These are phyloP conservation scores for Drosophila falleni DNA, from an alignment of 2,888 invertebrate species.

Conservation along the genomic window DNA sequence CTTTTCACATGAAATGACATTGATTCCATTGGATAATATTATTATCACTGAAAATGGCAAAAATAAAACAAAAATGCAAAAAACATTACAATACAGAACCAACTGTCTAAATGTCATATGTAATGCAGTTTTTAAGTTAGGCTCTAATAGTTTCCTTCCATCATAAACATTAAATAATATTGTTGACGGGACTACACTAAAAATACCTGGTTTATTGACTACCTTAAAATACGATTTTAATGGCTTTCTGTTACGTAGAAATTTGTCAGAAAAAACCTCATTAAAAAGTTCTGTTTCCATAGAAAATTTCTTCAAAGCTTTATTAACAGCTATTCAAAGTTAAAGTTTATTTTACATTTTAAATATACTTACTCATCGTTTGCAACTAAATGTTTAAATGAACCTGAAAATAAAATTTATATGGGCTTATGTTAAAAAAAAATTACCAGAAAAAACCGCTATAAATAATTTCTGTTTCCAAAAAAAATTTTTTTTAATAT, in stretches of 20 bases:
- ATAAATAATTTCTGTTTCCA: too few relatives aligned
- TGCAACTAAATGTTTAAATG: too few relatives aligned
- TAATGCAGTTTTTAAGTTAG: background rate
- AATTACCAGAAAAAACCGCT: too few relatives aligned
- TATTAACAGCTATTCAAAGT: background rate
- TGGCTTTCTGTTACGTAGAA: background rate
- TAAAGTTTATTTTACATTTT: background rate
- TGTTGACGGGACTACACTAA: background rate
- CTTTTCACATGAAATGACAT: conserved; percentile 29
- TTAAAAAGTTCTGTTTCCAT: background rate
- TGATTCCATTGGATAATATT: conserved; percentile 25
- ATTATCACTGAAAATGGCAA: conserved; percentile 23
- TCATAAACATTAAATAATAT: background rate
- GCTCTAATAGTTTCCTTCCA: background rate
- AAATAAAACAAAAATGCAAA: conserved; percentile 3
- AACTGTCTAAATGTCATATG: conserved; percentile 1
- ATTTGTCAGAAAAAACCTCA: background rate
- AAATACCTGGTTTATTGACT: background rate
- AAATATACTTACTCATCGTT: background rate
- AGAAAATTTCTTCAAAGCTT: background rate
- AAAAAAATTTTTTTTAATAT: too few relatives aligned
- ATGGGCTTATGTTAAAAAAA: too few relatives aligned
- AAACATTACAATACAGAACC: background rate
- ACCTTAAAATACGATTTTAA: background rate
- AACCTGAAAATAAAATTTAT: too few relatives aligned